Evolutionary conservation across 2,797 vertebrate genomes (phyloP), one percentile per base, ranked within the genome.

Genomic region (Xenopus petersii): DNA sequence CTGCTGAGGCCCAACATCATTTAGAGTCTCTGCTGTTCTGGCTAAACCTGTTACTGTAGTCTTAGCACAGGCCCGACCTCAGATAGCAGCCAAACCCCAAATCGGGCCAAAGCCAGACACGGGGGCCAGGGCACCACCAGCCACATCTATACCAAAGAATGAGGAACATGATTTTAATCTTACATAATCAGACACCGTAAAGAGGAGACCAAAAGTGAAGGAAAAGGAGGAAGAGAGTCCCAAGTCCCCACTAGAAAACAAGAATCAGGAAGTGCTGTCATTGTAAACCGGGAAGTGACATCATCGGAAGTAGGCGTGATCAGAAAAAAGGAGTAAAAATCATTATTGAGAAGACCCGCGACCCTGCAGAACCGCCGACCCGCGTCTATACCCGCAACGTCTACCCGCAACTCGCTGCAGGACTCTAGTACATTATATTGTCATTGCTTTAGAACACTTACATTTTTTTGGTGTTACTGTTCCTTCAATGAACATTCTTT

Each of bases 131-230:
- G 80, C 83, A 49, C 62, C 8, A 0, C 51, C 0, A 0, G 80
- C 0, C 0, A 15, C 66, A 0, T 0, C 64, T 9, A 63, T 17
- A 0, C 60, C 71, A 83, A 82, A 70, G 47, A 79, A 48, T 10
- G 21, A 21, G 0, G 24, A 92, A n/a, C 92, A 91, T 0, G 88
- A 98, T 83, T 98, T 98, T 74, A 96, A 98, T 75, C 93, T 98
- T 82, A 98, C 94, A 0, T 96, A 98, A 85, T 98, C 97, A 0
- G 97, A 92, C 75, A 86, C 97, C 0, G 97, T 99, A 61, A 99
- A 98, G 83, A 92, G 97, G 12, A 85, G 97, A 46, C 95, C 96
- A 24, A 95, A 93, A 72, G 91, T 82, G 84, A 84, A 85, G 63
- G 91, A 92, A 88, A 83, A 90, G 76, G 46, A 26, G 10, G 76